A percentile compares a stretch with the other conserved stretches of the same genome.
Evolutionary conservation across 1,140 invertebrate genomes (phyloP).

Genomic region (Drosophila sulfurigaster): DNA sequence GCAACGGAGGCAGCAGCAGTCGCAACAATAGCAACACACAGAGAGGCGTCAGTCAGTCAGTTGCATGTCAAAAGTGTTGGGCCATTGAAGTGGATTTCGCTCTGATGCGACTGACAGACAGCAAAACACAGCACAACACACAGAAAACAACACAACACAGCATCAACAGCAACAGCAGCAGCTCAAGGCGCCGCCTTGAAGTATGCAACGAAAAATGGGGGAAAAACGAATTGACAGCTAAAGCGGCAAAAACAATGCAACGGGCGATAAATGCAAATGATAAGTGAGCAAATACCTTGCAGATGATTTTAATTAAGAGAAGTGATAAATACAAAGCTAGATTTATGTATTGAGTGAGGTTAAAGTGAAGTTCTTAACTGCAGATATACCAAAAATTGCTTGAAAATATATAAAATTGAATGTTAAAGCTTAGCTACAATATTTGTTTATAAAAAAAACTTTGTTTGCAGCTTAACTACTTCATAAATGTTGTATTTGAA

Average conservation of each 20-base stretch:
- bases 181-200: constrained; percentile 40
- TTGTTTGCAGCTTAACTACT: no score
- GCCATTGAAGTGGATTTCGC: constrained; percentile 63
- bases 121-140: constrained; percentile 29
- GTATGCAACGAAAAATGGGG: constrained; percentile 40
- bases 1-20: neutral
- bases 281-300: neutral
- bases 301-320: neutral
- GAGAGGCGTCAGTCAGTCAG: constrained; percentile 55
- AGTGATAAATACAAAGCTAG: neutral
- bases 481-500: no score
- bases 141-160: constrained; percentile 18
- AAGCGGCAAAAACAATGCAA: constrained; percentile 6
- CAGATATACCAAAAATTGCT: no score
- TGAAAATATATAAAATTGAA: no score
- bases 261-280: neutral
- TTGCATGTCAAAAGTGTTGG: constrained; percentile 58
- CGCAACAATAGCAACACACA: constrained; percentile 19
- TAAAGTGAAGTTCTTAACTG: no score
- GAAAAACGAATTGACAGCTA: constrained; percentile 25
- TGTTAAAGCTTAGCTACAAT: no score
- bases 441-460: no score
- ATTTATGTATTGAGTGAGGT: no score
- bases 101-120: constrained; percentile 44
- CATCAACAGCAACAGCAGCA: constrained; percentile 41